Base-by-base conservation (phyloP, 2,113 vertebrate species). In the Aix galericulata region DNA sequence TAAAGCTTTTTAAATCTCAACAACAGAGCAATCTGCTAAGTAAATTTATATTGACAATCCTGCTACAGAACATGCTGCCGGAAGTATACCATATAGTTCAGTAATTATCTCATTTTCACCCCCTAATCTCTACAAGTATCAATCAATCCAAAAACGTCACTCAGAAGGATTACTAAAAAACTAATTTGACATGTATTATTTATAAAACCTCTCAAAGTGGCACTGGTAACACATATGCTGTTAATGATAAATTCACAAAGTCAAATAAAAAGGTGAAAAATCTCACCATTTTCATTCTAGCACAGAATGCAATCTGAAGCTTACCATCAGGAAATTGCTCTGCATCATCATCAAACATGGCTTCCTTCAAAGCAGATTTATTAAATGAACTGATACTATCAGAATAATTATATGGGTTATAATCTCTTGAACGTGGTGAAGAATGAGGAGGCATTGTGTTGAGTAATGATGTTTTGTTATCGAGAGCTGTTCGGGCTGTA, bases 391-490 rank as follows among this genome's bases (percentile, higher is more conserved):
- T 92, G 89, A 98, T 96, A 48, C 98, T 98, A 87, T 99, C 99
- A 1, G 98, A 98, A 44, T 99, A 99, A 92, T 99, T 99, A 95
- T 99, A 98, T 0, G 99, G 99, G 96, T 99, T 99, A 96, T 99
- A 99, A 42, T 99, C 99, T 10, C 98, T 98, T 62, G 98, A 97
- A 9, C 99, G 97, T 31, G 99, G 99, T 3, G 98, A 99, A 34
- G 98, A 98, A 93, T 99, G 99, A 42, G 98, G 98, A 31, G 99
- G 98, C 98, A 98, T 23, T 1, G 99, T 99, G 93, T 99, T 99
- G 66, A 99, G 98, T 64, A 99, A 96, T 2, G 99, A 98, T 0
- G 99, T 98, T 98, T 99, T 99, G 97, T 99, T 99, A 94, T 99
- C 99, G 40, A 99, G 98, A 79, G 98, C 98, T 79, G 98, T 98